Evolutionary conservation across 2,797 vertebrate species (phyloP), one percentile per base, ranked within the genome.

Genomic region (Pteropus rufus): DNA sequence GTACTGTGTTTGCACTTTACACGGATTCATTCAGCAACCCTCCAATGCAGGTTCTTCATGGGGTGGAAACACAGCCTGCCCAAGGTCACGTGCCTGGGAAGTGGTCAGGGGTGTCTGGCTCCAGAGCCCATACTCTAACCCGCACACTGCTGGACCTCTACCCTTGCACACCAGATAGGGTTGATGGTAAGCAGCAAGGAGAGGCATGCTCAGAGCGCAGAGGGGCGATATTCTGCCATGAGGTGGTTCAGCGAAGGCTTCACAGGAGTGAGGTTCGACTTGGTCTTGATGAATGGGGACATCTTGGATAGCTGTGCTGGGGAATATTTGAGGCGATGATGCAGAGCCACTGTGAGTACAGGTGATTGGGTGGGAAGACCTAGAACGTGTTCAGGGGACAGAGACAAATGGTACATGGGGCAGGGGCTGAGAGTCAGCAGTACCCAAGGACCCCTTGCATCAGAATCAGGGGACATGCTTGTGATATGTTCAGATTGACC

Each of bases 311-410:
- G 72, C 14, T n/a, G 14, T 60, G 29, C 36, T 52, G 16, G 34
- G 60, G 52, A 23, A 67, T 26, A 7, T 34, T 44, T 3, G 23
- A 36, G 62, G 34, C 44, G 58, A 23, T 41, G 36, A 39, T 19
- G 3, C 24, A 9, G n/a, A 76, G 14, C 21, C 75, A 18, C 8
- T 24, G 31, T 34, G 52, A 49, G 6, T 11, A 60, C 83, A 60
- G 54, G 49, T 6, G 5, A 65, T 23, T 26, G 46, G 3, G 10
- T 18, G 14, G 44, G 24, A 46, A 87, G 76, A 82, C 29, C 19
- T 26, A 54, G 41, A 76, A 58, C 49, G 19, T 65, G 36, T 36
- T 49, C 72, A 56, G 67, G 64, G 64, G 76, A 95, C 67, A 90
- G 29, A 84, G 44, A 70, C 49, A 54, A 39, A 62, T 67, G 54